phyloP scores from a whole-genome alignment of 2,113 vertebrate species.

The Trochalopteron elliotii region DNA sequence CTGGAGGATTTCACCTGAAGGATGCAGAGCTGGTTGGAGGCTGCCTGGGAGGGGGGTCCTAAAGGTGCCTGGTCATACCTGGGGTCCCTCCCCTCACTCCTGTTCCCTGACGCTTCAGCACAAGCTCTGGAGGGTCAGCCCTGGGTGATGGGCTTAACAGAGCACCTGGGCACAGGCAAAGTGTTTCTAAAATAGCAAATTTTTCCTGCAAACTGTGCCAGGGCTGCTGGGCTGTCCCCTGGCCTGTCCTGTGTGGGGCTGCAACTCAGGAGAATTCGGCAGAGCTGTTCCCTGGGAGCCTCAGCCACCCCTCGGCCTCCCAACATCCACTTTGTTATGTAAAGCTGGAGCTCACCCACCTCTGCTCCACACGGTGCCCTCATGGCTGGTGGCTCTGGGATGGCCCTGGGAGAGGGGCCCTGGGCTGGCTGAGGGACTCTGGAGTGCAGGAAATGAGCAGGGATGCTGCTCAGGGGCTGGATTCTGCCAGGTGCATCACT shows the following conservation, averaged over 20 bases:
- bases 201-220: fast-evolving
- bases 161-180: fast-evolving
- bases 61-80: too few relatives aligned
- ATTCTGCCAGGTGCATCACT: not conserved
- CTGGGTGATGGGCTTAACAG: not conserved
- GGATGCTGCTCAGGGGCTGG: not conserved
- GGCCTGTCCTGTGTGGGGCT: not conserved
- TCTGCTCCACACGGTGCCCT: too few relatives aligned
- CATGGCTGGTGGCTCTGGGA: fast-evolving
- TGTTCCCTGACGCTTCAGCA: not conserved
- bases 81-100: fast-evolving
- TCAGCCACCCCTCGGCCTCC: too few relatives aligned
- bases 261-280: not conserved
- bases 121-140: not conserved
- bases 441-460: not conserved
- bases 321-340: fast-evolving
- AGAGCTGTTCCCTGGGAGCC: not conserved
- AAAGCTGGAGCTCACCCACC: not conserved
- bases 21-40: not conserved
- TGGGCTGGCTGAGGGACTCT: not conserved
- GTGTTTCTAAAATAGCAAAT: not conserved
- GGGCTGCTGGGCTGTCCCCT: not conserved
- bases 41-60: not conserved
- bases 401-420: not conserved
- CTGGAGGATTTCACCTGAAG: not conserved